phyloP scores from a whole-genome alignment of 2,113 vertebrate genomes.

The Chiloscyllium plagiosum region DNA sequence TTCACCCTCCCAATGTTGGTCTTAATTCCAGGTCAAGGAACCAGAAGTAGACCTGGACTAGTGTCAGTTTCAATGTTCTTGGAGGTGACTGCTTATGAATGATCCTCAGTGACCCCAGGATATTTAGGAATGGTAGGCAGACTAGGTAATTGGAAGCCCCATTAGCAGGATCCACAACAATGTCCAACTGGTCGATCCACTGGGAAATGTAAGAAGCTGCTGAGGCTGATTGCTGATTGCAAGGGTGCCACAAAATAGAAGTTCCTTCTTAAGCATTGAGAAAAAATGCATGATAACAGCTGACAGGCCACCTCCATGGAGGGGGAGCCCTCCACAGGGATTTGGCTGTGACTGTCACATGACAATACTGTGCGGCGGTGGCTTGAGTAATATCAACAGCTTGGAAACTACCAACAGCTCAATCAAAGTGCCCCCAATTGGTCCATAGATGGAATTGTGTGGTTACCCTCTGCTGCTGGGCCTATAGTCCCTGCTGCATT shows the following conservation, averaged over 20 bases:
- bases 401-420: not conserved
- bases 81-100: not conserved
- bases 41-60: not conserved
- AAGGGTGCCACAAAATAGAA: not conserved
- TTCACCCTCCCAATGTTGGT: not conserved
- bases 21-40: not conserved
- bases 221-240: not conserved
- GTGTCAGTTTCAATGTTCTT: not conserved
- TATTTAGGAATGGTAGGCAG: not conserved
- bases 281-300: not conserved
- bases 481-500: too few species aligned
- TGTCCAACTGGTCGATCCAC: not conserved
- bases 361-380: not conserved
- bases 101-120: not conserved
- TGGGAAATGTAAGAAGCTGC: not conserved
- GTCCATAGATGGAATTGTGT: not conserved
- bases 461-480: not conserved
- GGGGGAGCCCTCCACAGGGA: too few species aligned
- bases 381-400: not conserved
- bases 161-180: not conserved
- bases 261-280: too few species aligned
- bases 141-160: not conserved
- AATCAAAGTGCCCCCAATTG: not conserved
- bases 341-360: too few species aligned
- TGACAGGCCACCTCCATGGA: not conserved